Evolutionary conservation across 2,113 vertebrate genomes (phyloP).

Genomic region (Myodes glareolus): DNA sequence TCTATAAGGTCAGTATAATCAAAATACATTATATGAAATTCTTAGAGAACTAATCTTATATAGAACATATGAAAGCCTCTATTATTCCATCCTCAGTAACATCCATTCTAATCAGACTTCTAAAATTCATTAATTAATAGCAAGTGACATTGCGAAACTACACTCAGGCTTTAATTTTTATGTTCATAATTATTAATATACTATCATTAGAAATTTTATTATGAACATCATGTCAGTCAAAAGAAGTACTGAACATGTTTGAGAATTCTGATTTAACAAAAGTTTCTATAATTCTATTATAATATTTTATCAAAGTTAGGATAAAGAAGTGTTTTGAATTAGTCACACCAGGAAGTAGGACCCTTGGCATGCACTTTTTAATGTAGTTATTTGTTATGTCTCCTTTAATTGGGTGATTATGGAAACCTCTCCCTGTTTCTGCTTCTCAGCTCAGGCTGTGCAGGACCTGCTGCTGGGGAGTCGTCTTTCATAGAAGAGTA

Average conservation of each 20-base stretch:
- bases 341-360: background rate
- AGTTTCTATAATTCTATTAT: background rate
- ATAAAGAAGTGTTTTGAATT: background rate
- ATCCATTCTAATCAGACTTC: background rate
- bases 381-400: background rate
- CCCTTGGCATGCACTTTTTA: background rate
- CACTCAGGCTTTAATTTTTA: background rate
- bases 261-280: background rate
- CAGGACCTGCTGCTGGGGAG: fast-evolving
- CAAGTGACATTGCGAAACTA: background rate
- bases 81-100: background rate
- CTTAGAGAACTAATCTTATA: background rate
- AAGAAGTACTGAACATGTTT: background rate
- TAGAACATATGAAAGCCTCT: background rate
- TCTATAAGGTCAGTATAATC: background rate
- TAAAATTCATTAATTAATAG: background rate
- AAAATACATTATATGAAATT: background rate
- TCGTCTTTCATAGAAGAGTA: background rate
- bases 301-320: background rate
- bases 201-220: background rate
- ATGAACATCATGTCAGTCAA: background rate
- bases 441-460: background rate
- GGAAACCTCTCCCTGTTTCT: background rate
- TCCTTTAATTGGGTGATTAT: fast-evolving
- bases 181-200: background rate